Evolutionary conservation across 2,888 invertebrate genomes (phyloP).

Genomic region (Lacanobia oleracea): DNA sequence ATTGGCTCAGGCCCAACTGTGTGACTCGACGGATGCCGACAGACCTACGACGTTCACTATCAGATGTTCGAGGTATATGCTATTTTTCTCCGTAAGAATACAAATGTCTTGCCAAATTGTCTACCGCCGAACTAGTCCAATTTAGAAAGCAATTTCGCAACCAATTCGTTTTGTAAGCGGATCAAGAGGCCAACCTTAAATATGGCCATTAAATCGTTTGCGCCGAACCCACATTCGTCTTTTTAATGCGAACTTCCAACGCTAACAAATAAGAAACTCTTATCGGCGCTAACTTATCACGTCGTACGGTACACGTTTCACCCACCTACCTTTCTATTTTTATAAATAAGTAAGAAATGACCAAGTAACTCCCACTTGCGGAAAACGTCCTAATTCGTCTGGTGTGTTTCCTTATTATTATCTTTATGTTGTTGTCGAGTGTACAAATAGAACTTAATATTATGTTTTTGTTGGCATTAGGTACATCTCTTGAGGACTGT

Average conservation of each 20-base stretch:
- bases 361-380: conserved; percentile 29
- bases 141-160: conserved; percentile 90
- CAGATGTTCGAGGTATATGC: conserved; percentile 87
- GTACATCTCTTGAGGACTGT: conserved; percentile 1
- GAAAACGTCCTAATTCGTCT: conserved; percentile 35
- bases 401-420: conserved; percentile 43
- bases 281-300: conserved; percentile 73
- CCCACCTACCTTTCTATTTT: conserved; percentile 38
- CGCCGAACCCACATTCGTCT: conserved; percentile 81
- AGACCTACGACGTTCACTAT: conserved; percentile 84
- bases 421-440: conserved; percentile 22
- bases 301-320: conserved; percentile 62
- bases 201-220: conserved; percentile 87
- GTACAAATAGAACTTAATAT: conserved; percentile 40
- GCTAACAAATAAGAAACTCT: conserved; percentile 80
- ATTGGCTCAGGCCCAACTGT: conserved; percentile 86
- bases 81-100: conserved; percentile 89
- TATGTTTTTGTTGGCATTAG: conserved; percentile 32
- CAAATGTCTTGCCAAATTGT: conserved; percentile 90
- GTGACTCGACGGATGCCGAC: conserved; percentile 78
- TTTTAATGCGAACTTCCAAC: conserved; percentile 79
- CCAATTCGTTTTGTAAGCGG: conserved; percentile 89
- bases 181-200: conserved; percentile 88
- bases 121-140: conserved; percentile 89
- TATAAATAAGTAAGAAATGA: conserved; percentile 57